phyloP scores from a whole-genome alignment of 1,140 invertebrate genomes.

The Drosophila carrolli region DNA sequence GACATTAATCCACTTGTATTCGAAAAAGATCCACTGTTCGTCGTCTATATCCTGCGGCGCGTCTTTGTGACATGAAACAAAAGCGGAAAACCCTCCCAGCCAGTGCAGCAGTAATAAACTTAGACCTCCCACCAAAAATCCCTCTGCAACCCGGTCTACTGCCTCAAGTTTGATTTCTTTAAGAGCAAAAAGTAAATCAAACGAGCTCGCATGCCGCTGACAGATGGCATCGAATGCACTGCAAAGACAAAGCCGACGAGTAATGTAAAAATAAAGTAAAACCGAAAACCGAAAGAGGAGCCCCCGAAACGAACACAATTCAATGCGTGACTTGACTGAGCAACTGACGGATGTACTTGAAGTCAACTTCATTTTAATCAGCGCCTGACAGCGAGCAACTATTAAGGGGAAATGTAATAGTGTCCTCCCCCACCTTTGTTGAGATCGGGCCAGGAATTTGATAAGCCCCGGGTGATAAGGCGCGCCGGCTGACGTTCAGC shows the following conservation, averaged over 20 bases:
- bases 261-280: slow-evolving; percentile 39
- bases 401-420: slow-evolving; percentile 70
- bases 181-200: slow-evolving; percentile 70
- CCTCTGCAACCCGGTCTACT: slow-evolving; percentile 5
- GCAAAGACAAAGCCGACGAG: slow-evolving; percentile 22
- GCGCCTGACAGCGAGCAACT: slow-evolving; percentile 63
- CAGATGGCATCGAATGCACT: slow-evolving; percentile 50
- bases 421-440: slow-evolving; percentile 31
- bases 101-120: slow-evolving; percentile 59
- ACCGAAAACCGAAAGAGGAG: background rate
- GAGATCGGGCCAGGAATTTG: slow-evolving; percentile 60
- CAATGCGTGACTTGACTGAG: slow-evolving; percentile 74
- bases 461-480: slow-evolving; percentile 75
- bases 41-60: slow-evolving; percentile 38
- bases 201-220: slow-evolving; percentile 67
- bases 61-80: slow-evolving; percentile 55
- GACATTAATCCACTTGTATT: background rate
- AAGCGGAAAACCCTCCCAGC: slow-evolving; percentile 27
- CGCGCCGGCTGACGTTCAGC: slow-evolving; percentile 51
- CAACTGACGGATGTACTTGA: slow-evolving; percentile 71
- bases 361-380: slow-evolving; percentile 78
- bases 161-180: slow-evolving; percentile 56
- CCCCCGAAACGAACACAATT: slow-evolving; percentile 56
- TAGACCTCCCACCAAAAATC: slow-evolving; percentile 6
- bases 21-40: slow-evolving; percentile 14